Percentiles rank a stretch among this genome's conserved stretches.
These are phyloP conservation scores for Panagrolaimus sp. DNA, from an alignment of 1,140 invertebrate genomes.

Conservation along the genomic window DNA sequence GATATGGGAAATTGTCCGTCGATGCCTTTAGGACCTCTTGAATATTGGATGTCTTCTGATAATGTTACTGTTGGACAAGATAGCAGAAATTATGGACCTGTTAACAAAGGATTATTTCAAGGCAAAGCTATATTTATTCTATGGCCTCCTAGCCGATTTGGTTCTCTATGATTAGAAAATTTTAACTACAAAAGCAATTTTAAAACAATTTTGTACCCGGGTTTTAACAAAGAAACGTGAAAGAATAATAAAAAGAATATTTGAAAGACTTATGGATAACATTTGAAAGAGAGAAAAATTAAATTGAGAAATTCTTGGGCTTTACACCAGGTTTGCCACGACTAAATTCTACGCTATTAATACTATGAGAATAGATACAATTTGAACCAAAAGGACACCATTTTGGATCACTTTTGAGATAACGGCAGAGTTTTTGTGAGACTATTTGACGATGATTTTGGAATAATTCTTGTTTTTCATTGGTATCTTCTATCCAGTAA, in stretches of 20 bases:
- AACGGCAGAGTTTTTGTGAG: constrained; percentile 3
- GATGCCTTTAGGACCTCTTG: constrained; percentile 23
- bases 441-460: constrained; percentile 66
- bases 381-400: constrained; percentile 2
- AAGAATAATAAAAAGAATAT: constrained; percentile 1
- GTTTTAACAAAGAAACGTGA: neutral
- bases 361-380: constrained; percentile 6
- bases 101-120: constrained; percentile 27
- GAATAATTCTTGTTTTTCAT: constrained; percentile 79
- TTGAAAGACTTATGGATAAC: neutral
- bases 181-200: neutral
- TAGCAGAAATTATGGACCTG: constrained; percentile 37
- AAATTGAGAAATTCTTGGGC: neutral
- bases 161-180: neutral
- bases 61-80: constrained; percentile 31
- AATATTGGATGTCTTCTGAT: constrained; percentile 37
- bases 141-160: constrained; percentile 40
- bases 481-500: constrained; percentile 78
- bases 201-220: neutral
- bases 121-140: constrained; percentile 31
- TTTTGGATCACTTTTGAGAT: constrained; percentile 1
- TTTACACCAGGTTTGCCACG: constrained; percentile 14
- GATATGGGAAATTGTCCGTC: neutral
- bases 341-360: neutral
- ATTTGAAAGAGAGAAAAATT: neutral